Evolutionary conservation across 2,113 vertebrate genomes (phyloP), one percentile per base, ranked within the genome.

Genomic region (Archocentrus centrarchus): DNA sequence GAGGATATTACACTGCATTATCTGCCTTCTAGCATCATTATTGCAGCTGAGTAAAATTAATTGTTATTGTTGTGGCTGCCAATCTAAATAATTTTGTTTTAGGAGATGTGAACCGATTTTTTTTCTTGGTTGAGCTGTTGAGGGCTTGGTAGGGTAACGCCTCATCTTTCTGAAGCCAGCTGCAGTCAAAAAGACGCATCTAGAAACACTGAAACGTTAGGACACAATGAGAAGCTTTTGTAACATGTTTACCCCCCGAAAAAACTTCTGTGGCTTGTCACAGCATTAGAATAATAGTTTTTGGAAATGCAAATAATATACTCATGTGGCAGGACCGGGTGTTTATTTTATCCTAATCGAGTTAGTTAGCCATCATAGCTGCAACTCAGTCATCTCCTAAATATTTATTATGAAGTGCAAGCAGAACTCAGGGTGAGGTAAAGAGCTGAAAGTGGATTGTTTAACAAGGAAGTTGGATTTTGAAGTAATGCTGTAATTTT

Each of bases 21-120:
- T 82, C 64, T 79, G 77, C 58, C 80, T 57, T 50, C 27, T 10
- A 24, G 78, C 32, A 58, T 86, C 53, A 85, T 84, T 78, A 85
- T 57, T 87, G 75, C 80, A 88, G 59, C 75, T 80, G 84, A 41
- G 53, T 87, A 84, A 37, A 79, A 81, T 85, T 6, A 77, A 77
- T 60, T 76, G 17, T 61, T 66, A 77, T 76, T 53, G 68, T 77
- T 63, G 60, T 22, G 30, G 62, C 77, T 83, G 77, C 68, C 78
- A 82, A 84, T 84, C 77, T 59, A 62, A 68, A 59, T 86, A 22
- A 84, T 86, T 84, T 79, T 53, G 41, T 84, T 86, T 77, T 58
- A 39, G 39, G 39, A 57, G 22, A 68, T 81, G 86, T 84, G 59
- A 86, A 78, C 5, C 27, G 50, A 35, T 70, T 78, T 76, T 20